A percentile compares a stretch with the other conserved stretches of the same genome.
phyloP scores from a whole-genome alignment of 2,113 vertebrate genomes.

The Camelus bactrianus region DNA sequence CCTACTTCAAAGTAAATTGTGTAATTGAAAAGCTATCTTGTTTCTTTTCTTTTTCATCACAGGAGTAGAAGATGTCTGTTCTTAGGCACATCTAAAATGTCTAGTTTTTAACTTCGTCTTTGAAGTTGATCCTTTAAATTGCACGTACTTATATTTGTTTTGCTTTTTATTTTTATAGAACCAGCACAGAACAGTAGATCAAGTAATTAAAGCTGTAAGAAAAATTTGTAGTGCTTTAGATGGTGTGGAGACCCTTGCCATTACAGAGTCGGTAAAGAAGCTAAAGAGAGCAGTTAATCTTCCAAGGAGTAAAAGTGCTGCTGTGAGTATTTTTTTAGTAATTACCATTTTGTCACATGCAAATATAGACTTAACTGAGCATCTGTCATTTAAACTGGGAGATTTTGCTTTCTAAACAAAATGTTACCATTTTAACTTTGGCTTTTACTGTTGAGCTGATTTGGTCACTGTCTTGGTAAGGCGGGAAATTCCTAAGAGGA shows the following conservation, averaged over 20 bases:
- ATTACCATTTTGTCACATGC: background rate
- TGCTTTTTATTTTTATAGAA: conserved; percentile 83
- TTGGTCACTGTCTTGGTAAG: background rate
- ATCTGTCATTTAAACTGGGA: background rate
- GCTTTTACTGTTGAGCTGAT: conserved; percentile 43
- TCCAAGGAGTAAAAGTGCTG: conserved; percentile 90
- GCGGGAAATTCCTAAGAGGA: conserved; percentile 24
- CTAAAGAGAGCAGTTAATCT: conserved; percentile 94
- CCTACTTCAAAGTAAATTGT: background rate
- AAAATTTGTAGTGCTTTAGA: conserved; percentile 95
- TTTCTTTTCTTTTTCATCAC: conserved; percentile 41
- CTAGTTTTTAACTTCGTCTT: conserved; percentile 46
- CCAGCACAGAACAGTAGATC: conserved; percentile 93
- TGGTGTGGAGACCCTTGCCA: conserved; percentile 93
- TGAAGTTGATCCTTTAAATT: conserved; percentile 53
- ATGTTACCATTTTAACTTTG: conserved; percentile 2
- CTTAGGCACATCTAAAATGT: conserved; percentile 9
- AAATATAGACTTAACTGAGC: background rate
- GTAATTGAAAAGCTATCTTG: conserved; percentile 16
- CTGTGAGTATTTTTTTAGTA: conserved; percentile 87
- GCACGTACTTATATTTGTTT: conserved; percentile 52
- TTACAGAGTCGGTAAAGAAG: conserved; percentile 93
- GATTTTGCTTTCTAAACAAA: background rate
- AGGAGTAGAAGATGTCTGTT: background rate
- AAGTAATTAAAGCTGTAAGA: conserved; percentile 94